phyloP scores from a whole-genome alignment of 2,888 invertebrate species.

The Hydrotaea diabolus region DNA sequence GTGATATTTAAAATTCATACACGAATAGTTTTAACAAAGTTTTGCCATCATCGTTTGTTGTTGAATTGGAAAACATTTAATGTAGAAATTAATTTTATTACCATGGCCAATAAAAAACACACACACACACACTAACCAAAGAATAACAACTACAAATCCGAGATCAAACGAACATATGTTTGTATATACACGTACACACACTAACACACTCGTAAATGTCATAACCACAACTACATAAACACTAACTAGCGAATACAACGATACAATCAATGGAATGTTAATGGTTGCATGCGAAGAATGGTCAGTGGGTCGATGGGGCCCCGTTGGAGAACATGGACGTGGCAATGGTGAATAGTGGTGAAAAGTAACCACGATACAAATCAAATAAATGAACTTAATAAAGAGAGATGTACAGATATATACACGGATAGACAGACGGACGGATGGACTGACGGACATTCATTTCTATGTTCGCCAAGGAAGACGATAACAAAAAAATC shows the following conservation, averaged over 20 bases:
- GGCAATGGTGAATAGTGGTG: not conserved
- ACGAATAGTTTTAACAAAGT: conserved; percentile 1
- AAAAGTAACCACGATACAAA: conserved; percentile 3
- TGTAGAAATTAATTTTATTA: conserved; percentile 4
- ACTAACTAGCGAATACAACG: not conserved
- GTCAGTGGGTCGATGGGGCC: not conserved
- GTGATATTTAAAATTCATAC: not conserved
- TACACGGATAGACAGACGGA: too few relatives aligned
- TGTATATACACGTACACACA: not conserved
- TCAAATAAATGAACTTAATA: conserved; percentile 7
- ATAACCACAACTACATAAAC: not conserved
- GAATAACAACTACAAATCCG: not conserved
- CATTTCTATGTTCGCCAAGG: too few relatives aligned
- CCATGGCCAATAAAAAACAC: not conserved
- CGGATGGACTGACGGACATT: too few relatives aligned
- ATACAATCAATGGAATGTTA: not conserved
- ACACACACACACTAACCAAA: not conserved
- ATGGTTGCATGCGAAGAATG: not conserved
- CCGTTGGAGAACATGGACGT: not conserved
- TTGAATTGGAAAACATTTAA: conserved; percentile 2
- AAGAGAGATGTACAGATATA: not conserved
- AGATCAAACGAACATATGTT: not conserved
- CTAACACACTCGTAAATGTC: not conserved
- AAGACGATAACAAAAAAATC: not conserved
- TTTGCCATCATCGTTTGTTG: not conserved